A percentile compares a stretch with the other conserved stretches of the same genome.
Evolutionary conservation across 2,797 vertebrate genomes (phyloP).

Genomic region (Natrix natrix): DNA sequence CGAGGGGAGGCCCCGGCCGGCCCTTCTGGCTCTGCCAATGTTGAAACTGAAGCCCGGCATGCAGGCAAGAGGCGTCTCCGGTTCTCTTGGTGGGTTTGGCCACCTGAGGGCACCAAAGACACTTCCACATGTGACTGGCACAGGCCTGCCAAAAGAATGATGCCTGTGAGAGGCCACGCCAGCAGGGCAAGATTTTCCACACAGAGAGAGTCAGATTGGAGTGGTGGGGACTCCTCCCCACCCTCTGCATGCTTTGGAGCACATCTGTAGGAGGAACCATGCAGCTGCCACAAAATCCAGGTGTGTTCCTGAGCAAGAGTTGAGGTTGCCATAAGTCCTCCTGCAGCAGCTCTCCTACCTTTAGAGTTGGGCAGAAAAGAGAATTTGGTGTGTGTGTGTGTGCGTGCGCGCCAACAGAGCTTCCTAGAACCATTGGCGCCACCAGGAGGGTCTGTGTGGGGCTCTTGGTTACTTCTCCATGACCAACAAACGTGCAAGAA

Average conservation of each 20-base stretch:
- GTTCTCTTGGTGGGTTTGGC: background rate
- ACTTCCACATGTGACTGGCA: background rate
- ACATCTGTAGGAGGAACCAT: too few relatives aligned
- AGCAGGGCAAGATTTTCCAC: background rate
- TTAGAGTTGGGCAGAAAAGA: background rate
- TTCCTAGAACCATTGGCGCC: background rate
- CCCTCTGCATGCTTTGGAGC: background rate
- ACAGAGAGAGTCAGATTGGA: background rate
- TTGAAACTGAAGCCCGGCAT: background rate
- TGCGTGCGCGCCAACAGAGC: background rate
- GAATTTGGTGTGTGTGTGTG: too few relatives aligned
- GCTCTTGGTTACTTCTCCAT: background rate
- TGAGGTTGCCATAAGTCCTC: background rate
- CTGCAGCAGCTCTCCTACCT: background rate
- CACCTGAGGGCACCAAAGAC: background rate
- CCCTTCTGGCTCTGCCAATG: background rate
- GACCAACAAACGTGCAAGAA: background rate
- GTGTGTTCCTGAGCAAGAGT: background rate
- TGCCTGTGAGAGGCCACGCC: accelerated
- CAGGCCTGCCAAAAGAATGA: background rate
- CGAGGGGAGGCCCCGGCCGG: background rate
- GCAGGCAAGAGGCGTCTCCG: background rate
- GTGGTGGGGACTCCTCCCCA: background rate
- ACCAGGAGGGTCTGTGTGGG: background rate
- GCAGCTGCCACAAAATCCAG: background rate